A percentile compares a stretch with the other conserved stretches of the same genome.
phyloP scores from a whole-genome alignment of 2,888 invertebrate species.

The Ichneumoninae sp. region DNA sequence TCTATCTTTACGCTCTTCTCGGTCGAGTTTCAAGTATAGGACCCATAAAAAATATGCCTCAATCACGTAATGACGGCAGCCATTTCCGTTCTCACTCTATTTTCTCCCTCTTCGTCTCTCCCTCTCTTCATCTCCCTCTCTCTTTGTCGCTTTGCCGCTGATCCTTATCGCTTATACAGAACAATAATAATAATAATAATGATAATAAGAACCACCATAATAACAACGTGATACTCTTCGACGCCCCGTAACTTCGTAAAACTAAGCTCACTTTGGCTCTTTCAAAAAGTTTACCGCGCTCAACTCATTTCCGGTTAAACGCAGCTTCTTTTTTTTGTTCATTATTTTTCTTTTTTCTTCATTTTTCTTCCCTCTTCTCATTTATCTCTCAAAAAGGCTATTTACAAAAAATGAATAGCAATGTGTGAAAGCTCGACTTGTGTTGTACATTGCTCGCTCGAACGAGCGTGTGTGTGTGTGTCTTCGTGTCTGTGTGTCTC shows the following conservation, averaged over 20 bases:
- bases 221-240: constrained; percentile 71
- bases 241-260: constrained; percentile 55
- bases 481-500: not conserved
- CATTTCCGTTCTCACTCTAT: constrained; percentile 38
- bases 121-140: not conserved
- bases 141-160: constrained; percentile 29
- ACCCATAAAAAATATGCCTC: constrained; percentile 66
- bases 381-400: constrained; percentile 75
- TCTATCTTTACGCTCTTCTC: constrained; percentile 39
- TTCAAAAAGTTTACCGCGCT: constrained; percentile 28
- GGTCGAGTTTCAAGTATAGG: constrained; percentile 57
- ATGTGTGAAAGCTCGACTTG: constrained; percentile 56
- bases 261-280: constrained; percentile 63
- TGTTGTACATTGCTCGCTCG: constrained; percentile 26
- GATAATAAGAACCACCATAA: constrained; percentile 77
- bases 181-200: constrained; percentile 66
- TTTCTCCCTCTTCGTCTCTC: not conserved
- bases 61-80: constrained; percentile 49
- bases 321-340: not conserved
- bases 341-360: not conserved
- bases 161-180: constrained; percentile 74
- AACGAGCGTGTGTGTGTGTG: constrained; percentile 8
- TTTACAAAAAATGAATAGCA: constrained; percentile 77
- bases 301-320: constrained; percentile 33
- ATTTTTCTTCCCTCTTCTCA: not conserved